phyloP scores from a whole-genome alignment of 1,140 invertebrate genomes.

The fruit fly (Drosophila melanogaster) region Release_6_plus_ISO1_MT NT_033779.5:4822501-4823000 shows the following conservation, averaged over 20 bases:
- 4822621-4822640: constrained; percentile 41
- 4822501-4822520: constrained; percentile 80
- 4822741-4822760: constrained; percentile 9
- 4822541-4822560: constrained; percentile 10
- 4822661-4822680: constrained; percentile 29
- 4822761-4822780: background rate
- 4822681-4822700: constrained; percentile 64
- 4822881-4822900: constrained; percentile 51
- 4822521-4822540: constrained; percentile 57
- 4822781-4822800: background rate
- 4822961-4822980: constrained; percentile 57
- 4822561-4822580: background rate
- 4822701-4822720: constrained; percentile 52
- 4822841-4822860: constrained; percentile 66
- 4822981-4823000: constrained; percentile 23
- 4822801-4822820: constrained; percentile 22
- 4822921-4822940: constrained; percentile 47
- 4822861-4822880: constrained; percentile 64
- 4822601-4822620: constrained; percentile 23
- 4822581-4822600: constrained; percentile 13
- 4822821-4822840: constrained; percentile 38
- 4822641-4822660: constrained; percentile 24
- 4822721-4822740: constrained; percentile 7
- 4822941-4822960: constrained; percentile 21
- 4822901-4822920: constrained; percentile 78